phyloP scores from a whole-genome alignment of 2,888 invertebrate species.

The Hyles lineata region DNA sequence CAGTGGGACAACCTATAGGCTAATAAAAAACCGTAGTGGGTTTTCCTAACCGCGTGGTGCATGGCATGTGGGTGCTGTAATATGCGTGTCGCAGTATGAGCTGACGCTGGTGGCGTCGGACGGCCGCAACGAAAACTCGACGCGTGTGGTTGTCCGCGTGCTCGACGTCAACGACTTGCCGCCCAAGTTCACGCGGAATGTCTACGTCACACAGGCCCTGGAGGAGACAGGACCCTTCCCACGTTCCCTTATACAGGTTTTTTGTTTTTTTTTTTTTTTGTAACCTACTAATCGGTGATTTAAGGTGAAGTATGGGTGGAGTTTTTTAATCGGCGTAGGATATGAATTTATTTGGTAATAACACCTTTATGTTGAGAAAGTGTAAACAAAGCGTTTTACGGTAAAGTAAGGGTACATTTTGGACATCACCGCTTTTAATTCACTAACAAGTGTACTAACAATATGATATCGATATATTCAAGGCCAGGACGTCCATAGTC shows the following conservation, averaged over 20 bases:
- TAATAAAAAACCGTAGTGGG: too few relatives aligned
- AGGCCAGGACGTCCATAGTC: too few relatives aligned
- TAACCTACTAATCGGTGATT: slow-evolving; percentile 36
- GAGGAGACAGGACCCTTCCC: slow-evolving; percentile 92
- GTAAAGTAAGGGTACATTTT: too few relatives aligned
- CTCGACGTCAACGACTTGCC: slow-evolving; percentile 96
- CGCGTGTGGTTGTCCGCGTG: slow-evolving; percentile 92
- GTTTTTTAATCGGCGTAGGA: background rate
- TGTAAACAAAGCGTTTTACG: too few relatives aligned
- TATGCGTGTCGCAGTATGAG: slow-evolving; percentile 89
- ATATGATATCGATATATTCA: too few relatives aligned
- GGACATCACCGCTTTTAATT: too few relatives aligned
- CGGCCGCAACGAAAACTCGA: slow-evolving; percentile 95
- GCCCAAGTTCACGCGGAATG: slow-evolving; percentile 90
- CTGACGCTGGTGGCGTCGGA: slow-evolving; percentile 95
- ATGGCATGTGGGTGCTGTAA: slow-evolving; percentile 79
- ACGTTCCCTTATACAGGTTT: slow-evolving; percentile 89
- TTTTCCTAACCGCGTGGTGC: slow-evolving; percentile 46
- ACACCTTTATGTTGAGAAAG: too few relatives aligned
- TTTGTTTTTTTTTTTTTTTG: slow-evolving; percentile 54
- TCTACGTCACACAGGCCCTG: slow-evolving; percentile 89
- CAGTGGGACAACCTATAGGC: too few relatives aligned
- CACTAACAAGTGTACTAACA: too few relatives aligned
- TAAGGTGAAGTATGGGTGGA: background rate
- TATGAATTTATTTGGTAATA: background rate